Evolutionary conservation across 2,113 vertebrate species (phyloP).

Genomic region (Gallinago media): DNA sequence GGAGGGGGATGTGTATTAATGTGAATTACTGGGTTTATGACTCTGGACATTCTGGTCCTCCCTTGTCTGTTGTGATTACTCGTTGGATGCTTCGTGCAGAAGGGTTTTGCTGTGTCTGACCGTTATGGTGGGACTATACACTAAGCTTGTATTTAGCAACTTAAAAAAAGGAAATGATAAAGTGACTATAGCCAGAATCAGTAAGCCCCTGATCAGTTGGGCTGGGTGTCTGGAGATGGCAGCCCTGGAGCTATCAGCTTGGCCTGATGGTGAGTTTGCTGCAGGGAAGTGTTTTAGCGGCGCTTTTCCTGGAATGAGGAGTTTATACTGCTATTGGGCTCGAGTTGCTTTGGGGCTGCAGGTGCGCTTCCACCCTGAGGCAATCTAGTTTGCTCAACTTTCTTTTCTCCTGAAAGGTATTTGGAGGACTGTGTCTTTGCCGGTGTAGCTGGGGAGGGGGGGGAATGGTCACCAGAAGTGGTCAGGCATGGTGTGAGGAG

Average conservation of each 20-base stretch:
- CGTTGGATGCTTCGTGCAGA: rapidly evolving
- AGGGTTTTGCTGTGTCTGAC: background rate
- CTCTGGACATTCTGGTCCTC: background rate
- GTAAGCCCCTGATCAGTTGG: background rate
- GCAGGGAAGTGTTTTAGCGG: background rate
- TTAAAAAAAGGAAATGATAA: background rate
- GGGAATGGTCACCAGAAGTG: background rate
- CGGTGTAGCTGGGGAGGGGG: background rate
- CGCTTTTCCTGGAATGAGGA: background rate
- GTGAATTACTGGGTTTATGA: rapidly evolving
- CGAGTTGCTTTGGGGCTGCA: background rate
- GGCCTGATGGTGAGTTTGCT: background rate
- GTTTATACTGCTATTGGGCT: background rate
- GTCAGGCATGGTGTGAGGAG: rapidly evolving
- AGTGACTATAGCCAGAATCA: background rate
- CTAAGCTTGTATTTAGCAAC: background rate
- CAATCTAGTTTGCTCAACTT: background rate
- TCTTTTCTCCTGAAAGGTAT: background rate
- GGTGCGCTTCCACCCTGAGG: background rate
- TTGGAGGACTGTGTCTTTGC: background rate
- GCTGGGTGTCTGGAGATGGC: background rate
- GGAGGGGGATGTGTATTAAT: rapidly evolving
- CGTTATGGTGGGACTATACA: rapidly evolving
- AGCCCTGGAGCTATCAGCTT: background rate
- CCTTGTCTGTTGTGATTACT: background rate